Conservation (phyloP, 2,113 vertebrate species). For the Atractosteus spatula region DNA sequence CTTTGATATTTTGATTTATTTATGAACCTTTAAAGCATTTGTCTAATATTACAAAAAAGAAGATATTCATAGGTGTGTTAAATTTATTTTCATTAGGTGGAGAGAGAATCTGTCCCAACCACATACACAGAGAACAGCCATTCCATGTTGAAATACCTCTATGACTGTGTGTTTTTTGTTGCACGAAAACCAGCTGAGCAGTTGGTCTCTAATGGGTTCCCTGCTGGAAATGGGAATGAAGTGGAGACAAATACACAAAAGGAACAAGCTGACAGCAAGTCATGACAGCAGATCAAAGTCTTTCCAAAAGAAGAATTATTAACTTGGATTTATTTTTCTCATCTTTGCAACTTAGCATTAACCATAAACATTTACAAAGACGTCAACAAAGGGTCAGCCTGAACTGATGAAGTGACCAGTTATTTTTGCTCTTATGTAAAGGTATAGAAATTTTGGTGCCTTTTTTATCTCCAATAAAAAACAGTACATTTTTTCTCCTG, state of each 20-base stretch:
- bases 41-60: neutral
- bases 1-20: no score
- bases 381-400: constrained; percentile 1
- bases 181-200: constrained; percentile 80
- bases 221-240: constrained; percentile 26
- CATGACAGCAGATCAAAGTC: constrained; percentile 44
- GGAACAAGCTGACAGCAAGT: constrained; percentile 30
- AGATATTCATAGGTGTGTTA: neutral
- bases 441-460: constrained; percentile 12
- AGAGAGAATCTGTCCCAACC: constrained; percentile 85
- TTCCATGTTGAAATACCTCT: constrained; percentile 95
- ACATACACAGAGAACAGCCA: constrained; percentile 95
- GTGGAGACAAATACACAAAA: constrained; percentile 39
- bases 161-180: constrained; percentile 95
- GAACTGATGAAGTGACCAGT: constrained; percentile 23
- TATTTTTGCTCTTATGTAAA: neutral
- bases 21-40: no score
- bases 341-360: neutral
- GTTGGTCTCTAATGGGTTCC: constrained; percentile 37
- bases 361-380: neutral
- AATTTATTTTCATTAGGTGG: constrained; percentile 66
- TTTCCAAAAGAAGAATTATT: constrained; percentile 8
- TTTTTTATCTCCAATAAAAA: constrained; percentile 13
- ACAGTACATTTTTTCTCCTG: constrained; percentile 5
- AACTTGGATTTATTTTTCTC: constrained; percentile 21